Evolutionary conservation across 23 tunicate species (phyloP), one percentile per base, ranked within the genome.

Genomic region (Styela clava): DNA sequence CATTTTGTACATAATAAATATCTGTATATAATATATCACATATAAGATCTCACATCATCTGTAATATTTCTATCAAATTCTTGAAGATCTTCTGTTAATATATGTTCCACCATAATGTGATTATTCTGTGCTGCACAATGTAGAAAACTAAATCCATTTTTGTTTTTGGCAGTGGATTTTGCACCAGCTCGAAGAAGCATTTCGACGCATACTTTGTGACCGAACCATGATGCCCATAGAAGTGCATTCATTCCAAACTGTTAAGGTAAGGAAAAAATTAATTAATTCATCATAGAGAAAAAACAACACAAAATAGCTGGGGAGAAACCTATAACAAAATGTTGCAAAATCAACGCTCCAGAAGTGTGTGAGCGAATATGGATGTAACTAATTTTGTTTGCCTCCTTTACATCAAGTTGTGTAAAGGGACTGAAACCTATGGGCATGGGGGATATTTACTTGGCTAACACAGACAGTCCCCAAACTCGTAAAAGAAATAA

Each of bases 221-320:
- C 99, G 79, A 95, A 95, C 99, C 99, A 95, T 31, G 99, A 83
- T 21, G 96, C 85, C 99, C 99, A 95, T 7, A 95, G 82, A 73
- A 95, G 68, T 23, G 92, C 83, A 37, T 89, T 93, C 99, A 95
- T 95, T 31, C 99, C 99, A 81, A 95, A 95, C 71, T 76, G 81
- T 23, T 22, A 52, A 35, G 1, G 44, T 44, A 76, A 44, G 81
- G 26, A 26, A 74, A 0, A 0, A 18, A 23, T 74, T 69, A 16
- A 22, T 31, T 35, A 31, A 63, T 31, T 18, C 19, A 69, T 23
- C n/a, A n/a, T 69, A 23, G 31, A 19, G n/a, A 24, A 69, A 24
- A 16, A 18, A 19, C 28, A 69, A 19, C 74, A 24, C n/a, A n/a
- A n/a, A n/a, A n/a, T n/a, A n/a, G n/a, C n/a, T n/a, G n/a, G n/a